Evolutionary conservation across 2,888 invertebrate species (phyloP).

Genomic region (Epinotia brunnichana): DNA sequence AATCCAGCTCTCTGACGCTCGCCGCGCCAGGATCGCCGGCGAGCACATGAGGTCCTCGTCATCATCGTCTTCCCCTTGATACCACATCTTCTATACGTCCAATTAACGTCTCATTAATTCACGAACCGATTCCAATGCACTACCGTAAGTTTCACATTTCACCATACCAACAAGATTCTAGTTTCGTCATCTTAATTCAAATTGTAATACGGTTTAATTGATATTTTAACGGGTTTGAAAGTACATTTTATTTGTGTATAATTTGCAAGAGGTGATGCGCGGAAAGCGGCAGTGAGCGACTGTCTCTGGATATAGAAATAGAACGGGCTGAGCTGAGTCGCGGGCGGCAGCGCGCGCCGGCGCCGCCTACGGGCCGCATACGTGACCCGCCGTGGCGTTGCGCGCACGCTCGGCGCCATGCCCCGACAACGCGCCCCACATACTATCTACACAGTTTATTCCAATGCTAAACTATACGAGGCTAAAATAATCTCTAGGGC

Average conservation of each 20-base stretch:
- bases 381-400: slow-evolving; percentile 1
- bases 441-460: slow-evolving; percentile 5
- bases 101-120: slow-evolving; percentile 41
- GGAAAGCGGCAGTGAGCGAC: slow-evolving; percentile 79
- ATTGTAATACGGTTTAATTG: slow-evolving; percentile 21
- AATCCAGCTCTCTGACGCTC: slow-evolving; percentile 96
- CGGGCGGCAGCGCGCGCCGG: slow-evolving; percentile 51
- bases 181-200: slow-evolving; percentile 28
- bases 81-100: slow-evolving; percentile 85
- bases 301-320: slow-evolving; percentile 81
- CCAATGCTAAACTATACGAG: not conserved
- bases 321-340: slow-evolving; percentile 74
- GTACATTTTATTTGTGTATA: slow-evolving; percentile 52
- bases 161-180: slow-evolving; percentile 20
- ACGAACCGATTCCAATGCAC: slow-evolving; percentile 30
- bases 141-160: slow-evolving; percentile 37
- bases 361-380: slow-evolving; percentile 41
- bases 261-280: slow-evolving; percentile 77
- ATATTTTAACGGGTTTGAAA: slow-evolving; percentile 37
- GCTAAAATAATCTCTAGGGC: not conserved
- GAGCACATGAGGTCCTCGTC: slow-evolving; percentile 94
- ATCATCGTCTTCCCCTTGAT: slow-evolving; percentile 90
- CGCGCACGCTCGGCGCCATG: slow-evolving; percentile 5
- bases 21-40: slow-evolving; percentile 92
- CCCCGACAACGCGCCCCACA: slow-evolving; percentile 14